phyloP scores from a whole-genome alignment of 2,113 vertebrate species.

The Bucco capensis region DNA sequence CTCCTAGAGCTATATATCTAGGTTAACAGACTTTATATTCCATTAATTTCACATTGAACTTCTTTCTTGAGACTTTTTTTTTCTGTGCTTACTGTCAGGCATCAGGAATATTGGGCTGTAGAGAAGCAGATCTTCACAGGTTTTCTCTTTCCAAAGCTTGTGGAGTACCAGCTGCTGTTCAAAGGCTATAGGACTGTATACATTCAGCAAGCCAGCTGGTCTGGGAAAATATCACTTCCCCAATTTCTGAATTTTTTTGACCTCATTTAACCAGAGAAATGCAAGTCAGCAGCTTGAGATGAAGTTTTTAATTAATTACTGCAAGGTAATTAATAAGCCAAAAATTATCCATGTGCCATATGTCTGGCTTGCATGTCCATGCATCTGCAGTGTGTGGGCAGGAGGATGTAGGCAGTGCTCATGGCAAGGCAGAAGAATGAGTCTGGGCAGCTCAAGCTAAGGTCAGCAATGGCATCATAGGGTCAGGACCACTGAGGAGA shows the following conservation, averaged over 20 bases:
- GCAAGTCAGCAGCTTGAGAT: neutral
- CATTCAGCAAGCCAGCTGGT: neutral
- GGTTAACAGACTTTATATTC: neutral
- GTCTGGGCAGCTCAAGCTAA: neutral
- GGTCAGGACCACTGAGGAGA: neutral
- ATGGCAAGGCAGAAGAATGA: neutral
- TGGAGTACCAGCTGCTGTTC: rapidly evolving
- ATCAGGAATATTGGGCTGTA: neutral
- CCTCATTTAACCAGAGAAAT: neutral
- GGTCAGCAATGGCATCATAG: neutral
- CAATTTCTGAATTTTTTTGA: neutral
- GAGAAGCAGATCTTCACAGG: neutral
- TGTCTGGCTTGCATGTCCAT: neutral
- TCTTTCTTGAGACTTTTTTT: neutral
- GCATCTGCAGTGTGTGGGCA: neutral
- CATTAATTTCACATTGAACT: neutral
- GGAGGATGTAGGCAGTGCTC: neutral
- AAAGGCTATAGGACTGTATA: rapidly evolving
- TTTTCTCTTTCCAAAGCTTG: neutral
- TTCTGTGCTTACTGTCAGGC: rapidly evolving
- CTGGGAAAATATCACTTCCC: neutral
- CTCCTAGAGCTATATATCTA: neutral
- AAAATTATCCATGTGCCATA: neutral
- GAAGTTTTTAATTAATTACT: neutral
- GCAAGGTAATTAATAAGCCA: neutral